phyloP scores from a whole-genome alignment of 2,113 vertebrate genomes.

The Eolophus roseicapilla region DNA sequence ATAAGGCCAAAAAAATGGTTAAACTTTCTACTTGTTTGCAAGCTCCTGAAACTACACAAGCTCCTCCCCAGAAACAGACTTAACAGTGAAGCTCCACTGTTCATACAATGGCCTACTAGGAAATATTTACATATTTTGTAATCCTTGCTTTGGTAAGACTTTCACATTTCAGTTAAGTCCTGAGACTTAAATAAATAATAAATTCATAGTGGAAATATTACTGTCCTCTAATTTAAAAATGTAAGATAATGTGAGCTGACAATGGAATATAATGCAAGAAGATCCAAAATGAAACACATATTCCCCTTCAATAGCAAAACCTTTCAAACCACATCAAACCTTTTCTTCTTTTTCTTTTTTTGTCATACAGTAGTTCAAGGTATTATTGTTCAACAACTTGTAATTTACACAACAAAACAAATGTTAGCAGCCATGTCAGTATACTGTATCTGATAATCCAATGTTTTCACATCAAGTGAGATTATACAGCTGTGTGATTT shows the following conservation, averaged over 20 bases:
- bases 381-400: slow-evolving; percentile 13
- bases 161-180: neutral
- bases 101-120: neutral
- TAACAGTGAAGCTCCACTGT: neutral
- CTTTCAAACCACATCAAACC: neutral
- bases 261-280: neutral
- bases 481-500: slow-evolving; percentile 52
- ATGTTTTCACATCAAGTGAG: neutral
- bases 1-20: neutral
- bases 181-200: neutral
- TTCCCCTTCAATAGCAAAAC: neutral
- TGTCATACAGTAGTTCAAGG: neutral
- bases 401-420: slow-evolving; percentile 61
- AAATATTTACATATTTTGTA: neutral
- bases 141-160: neutral
- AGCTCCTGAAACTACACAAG: neutral
- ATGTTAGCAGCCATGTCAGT: slow-evolving; percentile 29
- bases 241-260: neutral
- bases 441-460: slow-evolving; percentile 44
- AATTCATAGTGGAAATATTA: neutral
- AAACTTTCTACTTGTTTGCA: neutral
- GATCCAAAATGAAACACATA: neutral
- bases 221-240: neutral
- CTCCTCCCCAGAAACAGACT: neutral
- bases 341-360: neutral